phyloP scores from a whole-genome alignment of 2,888 invertebrate genomes.

The Cacoxenus indagator region DNA sequence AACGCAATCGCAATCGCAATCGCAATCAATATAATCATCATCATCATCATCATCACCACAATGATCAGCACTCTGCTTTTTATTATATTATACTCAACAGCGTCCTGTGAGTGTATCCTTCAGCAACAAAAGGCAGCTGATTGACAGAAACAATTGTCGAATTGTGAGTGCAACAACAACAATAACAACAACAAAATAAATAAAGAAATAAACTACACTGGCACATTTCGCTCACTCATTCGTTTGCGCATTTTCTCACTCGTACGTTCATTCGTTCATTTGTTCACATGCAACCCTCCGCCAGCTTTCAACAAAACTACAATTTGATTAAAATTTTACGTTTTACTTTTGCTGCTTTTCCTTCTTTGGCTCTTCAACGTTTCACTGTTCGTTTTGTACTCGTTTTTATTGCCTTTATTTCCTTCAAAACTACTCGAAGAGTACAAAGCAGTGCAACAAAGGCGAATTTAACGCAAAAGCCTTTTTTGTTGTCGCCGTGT shows the following conservation, averaged over 20 bases:
- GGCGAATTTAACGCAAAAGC: neutral
- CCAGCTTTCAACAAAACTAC: constrained; percentile 42
- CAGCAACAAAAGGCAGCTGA: constrained; percentile 60
- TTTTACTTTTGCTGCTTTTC: constrained; percentile 5
- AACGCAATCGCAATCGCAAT: neutral
- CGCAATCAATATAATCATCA: neutral
- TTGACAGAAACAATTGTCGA: constrained; percentile 60
- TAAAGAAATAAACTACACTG: neutral
- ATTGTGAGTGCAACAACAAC: neutral
- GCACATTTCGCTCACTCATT: neutral
- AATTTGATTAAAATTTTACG: constrained; percentile 62
- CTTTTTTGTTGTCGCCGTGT: neutral
- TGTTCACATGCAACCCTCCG: neutral
- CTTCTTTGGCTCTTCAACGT: neutral
- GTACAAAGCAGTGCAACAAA: constrained; percentile 3
- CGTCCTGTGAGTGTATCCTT: constrained; percentile 49
- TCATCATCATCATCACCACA: neutral
- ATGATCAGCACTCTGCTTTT: neutral
- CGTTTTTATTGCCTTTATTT: neutral
- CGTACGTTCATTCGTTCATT: neutral
- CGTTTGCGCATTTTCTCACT: neutral
- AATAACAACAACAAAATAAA: constrained; percentile 5
- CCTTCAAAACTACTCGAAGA: constrained; percentile 3
- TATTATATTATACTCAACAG: neutral
- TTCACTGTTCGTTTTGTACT: neutral